Base-by-base conservation (phyloP, 1,140 invertebrate genomes). In the Lethocerus indicus region DNA sequence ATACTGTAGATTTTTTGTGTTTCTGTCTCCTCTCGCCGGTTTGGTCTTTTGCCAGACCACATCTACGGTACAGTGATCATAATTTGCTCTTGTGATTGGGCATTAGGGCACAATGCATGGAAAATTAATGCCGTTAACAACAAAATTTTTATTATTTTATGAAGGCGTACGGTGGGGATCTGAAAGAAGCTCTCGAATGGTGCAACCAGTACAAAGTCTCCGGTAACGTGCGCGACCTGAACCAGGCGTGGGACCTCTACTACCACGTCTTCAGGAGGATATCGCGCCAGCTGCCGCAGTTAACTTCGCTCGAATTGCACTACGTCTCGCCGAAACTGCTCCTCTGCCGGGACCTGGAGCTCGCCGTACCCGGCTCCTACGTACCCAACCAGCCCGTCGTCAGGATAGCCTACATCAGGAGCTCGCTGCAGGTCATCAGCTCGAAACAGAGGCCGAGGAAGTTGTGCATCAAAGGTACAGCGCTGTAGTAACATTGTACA, bases 171-270 rank as follows among this genome's bases (percentile, higher is more conserved):
- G 91, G 90, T 3, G 71, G 87, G 44, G 95, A 98, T 64, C 67
- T 98, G 43, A 79, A 76, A 52, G 91, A 98, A 60, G 94, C 95
- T 0, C 78, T 86, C 56, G 87, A 96, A 58, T 96, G 89, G 84
- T 98, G 94, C 62, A 78, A 79, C 62, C 73, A 81, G 54, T 95
- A 83, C 59, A 85, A 89, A 65, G 72, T 79, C 50, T 85, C 84
- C 0, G 76, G 79, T 2, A 89, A 93, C 57, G 77, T 86, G 1
- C 75, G 89, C 47, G 91, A 98, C 59, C 67, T 99, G 21, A 95
- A 93, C 60, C 87, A 93, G 63, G 95, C 96, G 13, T 99, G 96
- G 96, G 95, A 99, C 63, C 67, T 97, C 0, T 99, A 99, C 64
- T 98, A 98, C 66, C 87, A 96, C 59, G 92, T 98, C 9, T 97